These are phyloP conservation scores for Hephaestus fuliginosus DNA, from an alignment of 2,797 vertebrate species.

Conservation along the genomic window DNA sequence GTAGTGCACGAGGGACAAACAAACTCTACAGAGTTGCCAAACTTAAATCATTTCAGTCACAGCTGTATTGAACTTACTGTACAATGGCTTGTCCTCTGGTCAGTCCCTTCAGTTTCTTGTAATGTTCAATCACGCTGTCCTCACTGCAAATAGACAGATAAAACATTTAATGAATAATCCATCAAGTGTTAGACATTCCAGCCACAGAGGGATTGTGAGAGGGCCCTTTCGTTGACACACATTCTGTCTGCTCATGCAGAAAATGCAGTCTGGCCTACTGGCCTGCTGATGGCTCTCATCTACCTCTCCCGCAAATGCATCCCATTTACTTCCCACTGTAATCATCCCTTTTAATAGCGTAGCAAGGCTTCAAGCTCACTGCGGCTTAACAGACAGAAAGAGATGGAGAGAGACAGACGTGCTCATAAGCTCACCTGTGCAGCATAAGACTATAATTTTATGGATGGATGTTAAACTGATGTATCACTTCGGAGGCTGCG, in stretches of 20 bases:
- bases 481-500: constrained; percentile 31
- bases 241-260: constrained; percentile 78
- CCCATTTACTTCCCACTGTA: constrained; percentile 68
- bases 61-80: constrained; percentile 88
- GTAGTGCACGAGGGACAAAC: not conserved
- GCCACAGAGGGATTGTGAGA: constrained; percentile 50
- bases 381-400: constrained; percentile 41
- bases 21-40: not conserved
- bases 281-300: constrained; percentile 71
- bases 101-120: constrained; percentile 92
- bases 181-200: constrained; percentile 58
- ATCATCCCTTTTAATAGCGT: constrained; percentile 66
- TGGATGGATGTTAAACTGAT: constrained; percentile 63
- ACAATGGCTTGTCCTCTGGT: constrained; percentile 96
- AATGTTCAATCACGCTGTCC: constrained; percentile 94
- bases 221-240: constrained; percentile 60
- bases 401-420: not conserved
- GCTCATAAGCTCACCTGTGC: constrained; percentile 28
- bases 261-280: constrained; percentile 80
- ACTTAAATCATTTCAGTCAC: not conserved
- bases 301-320: constrained; percentile 62
- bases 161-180: constrained; percentile 72
- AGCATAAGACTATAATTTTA: constrained; percentile 52
- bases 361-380: constrained; percentile 38
- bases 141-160: constrained; percentile 89